Percentiles rank a stretch among this genome's conserved stretches.
These are phyloP conservation scores for Clarias platycephalus DNA, from an alignment of 2,797 vertebrate species.

Conservation along the genomic window DNA sequence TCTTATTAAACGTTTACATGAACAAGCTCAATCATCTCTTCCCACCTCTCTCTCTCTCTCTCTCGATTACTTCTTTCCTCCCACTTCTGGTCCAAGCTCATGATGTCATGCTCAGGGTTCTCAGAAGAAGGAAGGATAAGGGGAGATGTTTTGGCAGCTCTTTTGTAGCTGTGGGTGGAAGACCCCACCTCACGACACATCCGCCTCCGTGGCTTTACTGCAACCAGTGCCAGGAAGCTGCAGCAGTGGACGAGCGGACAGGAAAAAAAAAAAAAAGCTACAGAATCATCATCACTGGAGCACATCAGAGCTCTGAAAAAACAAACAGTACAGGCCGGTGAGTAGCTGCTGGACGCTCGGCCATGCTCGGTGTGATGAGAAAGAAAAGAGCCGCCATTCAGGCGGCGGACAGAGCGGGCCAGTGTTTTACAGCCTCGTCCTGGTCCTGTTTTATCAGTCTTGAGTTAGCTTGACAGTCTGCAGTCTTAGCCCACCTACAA, in stretches of 20 bases:
- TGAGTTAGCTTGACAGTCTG: neutral
- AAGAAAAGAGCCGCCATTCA: conserved; percentile 31
- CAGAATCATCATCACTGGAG: conserved; percentile 73
- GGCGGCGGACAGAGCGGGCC: conserved; percentile 14
- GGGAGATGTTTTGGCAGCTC: conserved; percentile 45
- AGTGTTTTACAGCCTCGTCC: conserved; percentile 26
- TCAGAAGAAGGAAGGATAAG: conserved; percentile 49
- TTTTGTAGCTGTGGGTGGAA: conserved; percentile 41
- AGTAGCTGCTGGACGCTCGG: conserved; percentile 54
- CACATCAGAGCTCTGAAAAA: conserved; percentile 68
- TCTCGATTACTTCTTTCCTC: conserved; percentile 54
- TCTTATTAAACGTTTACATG: conserved; percentile 1
- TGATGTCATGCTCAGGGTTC: conserved; percentile 51
- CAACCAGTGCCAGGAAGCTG: conserved; percentile 62
- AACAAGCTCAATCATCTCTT: conserved; percentile 26
- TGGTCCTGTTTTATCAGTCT: conserved; percentile 23
- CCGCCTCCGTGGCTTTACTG: conserved; percentile 66
- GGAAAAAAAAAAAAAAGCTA: conserved; percentile 66
- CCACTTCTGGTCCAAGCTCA: conserved; percentile 33
- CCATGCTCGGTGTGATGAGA: conserved; percentile 7
- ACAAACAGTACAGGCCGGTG: conserved; percentile 62
- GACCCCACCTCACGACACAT: conserved; percentile 60
- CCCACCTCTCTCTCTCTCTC: conserved; percentile 48
- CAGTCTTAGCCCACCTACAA: neutral
- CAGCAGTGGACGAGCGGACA: conserved; percentile 58